Evolutionary conservation across 2,113 vertebrate species (phyloP), one percentile per base, ranked within the genome.

Genomic region (Sturnira hondurensis): DNA sequence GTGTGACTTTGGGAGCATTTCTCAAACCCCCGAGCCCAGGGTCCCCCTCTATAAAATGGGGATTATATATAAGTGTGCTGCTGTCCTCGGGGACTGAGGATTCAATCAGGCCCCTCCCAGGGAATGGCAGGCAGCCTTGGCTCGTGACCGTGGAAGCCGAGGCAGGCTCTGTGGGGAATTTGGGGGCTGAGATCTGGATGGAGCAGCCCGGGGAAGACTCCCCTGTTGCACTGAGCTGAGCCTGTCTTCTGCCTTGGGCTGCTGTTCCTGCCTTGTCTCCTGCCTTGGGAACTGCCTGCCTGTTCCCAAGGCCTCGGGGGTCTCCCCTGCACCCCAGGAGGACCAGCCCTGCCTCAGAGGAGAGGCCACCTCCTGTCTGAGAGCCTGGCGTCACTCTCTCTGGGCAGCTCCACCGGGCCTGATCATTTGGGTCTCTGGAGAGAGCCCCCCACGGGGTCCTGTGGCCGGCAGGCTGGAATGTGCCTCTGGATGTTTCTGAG

Each of bases 401-500:
- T 0, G 8, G 26, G 61, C 24, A 68, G 22, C 45, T 56, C 43
- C 31, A 36, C n/a, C 2, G 68, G 50, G 28, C 50, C 70, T 54
- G n/a, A 63, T 31, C 58, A 52, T n/a, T 78, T 0, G 31, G 58
- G 20, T 73, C 65, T 84, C 73, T 45, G 38, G 38, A 95, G 88
- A 92, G 81, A 82, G 50, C 20, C 33, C 87, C 74, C 68, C 5
- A 43, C 43, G 38, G 1, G 5, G 65, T 88, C 47, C 47, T 77
- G 24, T 41, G 82, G 38, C 70, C 11, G 0, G 68, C 2, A 1
- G 83, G 71, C 89, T 95, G 82, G 94, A 96, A 95, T 86, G 94
- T 9, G 77, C 65, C 45, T 95, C 58, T 0, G 36, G 52, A 76
- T 67, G 58, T 89, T 90, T 89, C 89, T 91, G 83, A 54, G 86